Evolutionary conservation across 2,797 vertebrate species (phyloP).

Genomic region (Sebastiscus albofasciatus): DNA sequence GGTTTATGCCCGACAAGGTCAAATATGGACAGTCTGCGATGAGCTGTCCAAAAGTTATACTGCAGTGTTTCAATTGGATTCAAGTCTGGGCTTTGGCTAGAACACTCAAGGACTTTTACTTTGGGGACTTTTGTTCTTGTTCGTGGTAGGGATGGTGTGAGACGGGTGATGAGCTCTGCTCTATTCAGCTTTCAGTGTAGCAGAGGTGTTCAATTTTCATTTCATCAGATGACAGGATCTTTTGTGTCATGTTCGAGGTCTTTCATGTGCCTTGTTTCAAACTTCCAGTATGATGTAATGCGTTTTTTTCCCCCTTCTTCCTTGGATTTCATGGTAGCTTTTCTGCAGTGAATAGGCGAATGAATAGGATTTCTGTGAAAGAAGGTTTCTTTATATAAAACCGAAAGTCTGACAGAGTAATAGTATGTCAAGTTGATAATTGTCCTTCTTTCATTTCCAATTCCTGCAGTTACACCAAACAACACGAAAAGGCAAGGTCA

Average conservation of each 20-base stretch:
- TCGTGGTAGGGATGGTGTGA: background rate
- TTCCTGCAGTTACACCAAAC: background rate
- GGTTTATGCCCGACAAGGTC: background rate
- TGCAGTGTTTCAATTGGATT: conserved; percentile 13
- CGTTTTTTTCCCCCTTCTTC: background rate
- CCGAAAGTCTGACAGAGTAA: background rate
- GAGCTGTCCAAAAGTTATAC: conserved; percentile 24
- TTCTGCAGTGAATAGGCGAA: background rate
- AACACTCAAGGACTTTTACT: conserved; percentile 8
- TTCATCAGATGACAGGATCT: conserved; percentile 20
- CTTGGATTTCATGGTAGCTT: background rate
- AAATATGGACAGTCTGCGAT: background rate
- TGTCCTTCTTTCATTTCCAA: background rate
- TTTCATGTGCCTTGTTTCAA: conserved; percentile 12
- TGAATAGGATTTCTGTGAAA: background rate
- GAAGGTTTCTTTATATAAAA: background rate
- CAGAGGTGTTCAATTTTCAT: conserved; percentile 33
- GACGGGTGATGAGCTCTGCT: background rate
- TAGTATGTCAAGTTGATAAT: background rate
- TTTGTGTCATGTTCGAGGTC: conserved; percentile 4
- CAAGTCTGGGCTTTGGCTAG: background rate
- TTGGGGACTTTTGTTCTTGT: background rate
- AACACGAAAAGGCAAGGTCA: background rate
- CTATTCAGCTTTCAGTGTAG: background rate
- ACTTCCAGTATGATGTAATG: background rate